Evolutionary conservation across 1,140 invertebrate species (phyloP).

Genomic region (Dendroctonus valens): DNA sequence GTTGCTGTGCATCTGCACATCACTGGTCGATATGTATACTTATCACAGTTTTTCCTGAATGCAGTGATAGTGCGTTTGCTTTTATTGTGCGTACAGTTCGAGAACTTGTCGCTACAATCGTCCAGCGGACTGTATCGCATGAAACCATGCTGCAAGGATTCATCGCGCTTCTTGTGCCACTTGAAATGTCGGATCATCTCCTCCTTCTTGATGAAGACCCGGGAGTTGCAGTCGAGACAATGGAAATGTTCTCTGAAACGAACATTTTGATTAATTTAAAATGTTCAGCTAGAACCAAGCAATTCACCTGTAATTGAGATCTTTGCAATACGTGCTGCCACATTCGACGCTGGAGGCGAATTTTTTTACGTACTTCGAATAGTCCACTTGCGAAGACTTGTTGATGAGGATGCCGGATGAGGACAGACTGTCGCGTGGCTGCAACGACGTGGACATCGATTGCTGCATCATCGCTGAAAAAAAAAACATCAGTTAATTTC

Average conservation of each 20-base stretch:
- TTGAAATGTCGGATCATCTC: conserved; percentile 99
- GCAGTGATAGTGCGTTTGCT: conserved; percentile 98
- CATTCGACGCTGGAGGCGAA: conserved; percentile 74
- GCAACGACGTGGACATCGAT: conserved; percentile 40
- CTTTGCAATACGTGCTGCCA: conserved; percentile 75
- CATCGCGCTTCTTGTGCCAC: conserved; percentile 98
- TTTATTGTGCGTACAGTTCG: conserved; percentile 87
- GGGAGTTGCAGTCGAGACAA: conserved; percentile 84
- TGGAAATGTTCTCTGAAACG: conserved; percentile 87
- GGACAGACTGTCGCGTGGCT: conserved; percentile 34
- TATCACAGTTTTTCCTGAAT: conserved; percentile 94
- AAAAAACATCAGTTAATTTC: conserved; percentile 2
- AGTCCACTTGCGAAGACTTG: conserved; percentile 63
- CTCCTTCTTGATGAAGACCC: conserved; percentile 96
- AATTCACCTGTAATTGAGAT: conserved; percentile 66
- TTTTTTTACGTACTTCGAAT: conserved; percentile 79
- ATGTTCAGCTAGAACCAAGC: neutral
- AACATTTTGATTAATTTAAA: neutral
- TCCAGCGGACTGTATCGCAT: conserved; percentile 79
- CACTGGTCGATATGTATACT: conserved; percentile 96
- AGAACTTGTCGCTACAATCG: conserved; percentile 67
- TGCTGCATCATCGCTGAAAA: conserved; percentile 58
- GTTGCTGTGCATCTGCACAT: conserved; percentile 99
- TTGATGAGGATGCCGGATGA: conserved; percentile 49
- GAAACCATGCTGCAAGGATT: conserved; percentile 94